Conservation (phyloP, 92 coral and sea anemone genomes). For the Phymanthus crucifer region DNA sequence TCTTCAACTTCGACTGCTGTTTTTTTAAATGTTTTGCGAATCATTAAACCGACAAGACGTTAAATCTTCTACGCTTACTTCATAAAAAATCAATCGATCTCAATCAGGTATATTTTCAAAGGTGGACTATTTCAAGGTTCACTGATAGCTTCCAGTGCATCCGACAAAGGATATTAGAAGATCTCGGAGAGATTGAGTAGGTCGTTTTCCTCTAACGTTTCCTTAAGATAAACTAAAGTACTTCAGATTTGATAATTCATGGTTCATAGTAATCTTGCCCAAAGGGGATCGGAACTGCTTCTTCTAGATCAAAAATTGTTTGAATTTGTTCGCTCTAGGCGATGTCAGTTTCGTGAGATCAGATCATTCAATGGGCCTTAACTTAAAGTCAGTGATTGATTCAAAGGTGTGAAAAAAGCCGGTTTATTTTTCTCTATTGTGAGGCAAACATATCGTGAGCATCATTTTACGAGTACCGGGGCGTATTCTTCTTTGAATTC, state of each 20-base stretch:
- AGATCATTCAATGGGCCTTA: slow-evolving; percentile 25
- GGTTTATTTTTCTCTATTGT: not conserved
- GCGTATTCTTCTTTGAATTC: not conserved
- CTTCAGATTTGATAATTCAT: not conserved
- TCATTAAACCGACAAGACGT: not conserved
- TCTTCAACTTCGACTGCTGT: not conserved
- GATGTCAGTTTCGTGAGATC: slow-evolving; percentile 8
- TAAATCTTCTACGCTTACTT: not conserved
- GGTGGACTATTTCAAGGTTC: slow-evolving; percentile 13
- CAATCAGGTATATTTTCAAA: not conserved
- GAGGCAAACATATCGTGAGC: not conserved
- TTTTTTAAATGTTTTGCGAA: not conserved
- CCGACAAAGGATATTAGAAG: not conserved
- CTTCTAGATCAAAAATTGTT: slow-evolving; percentile 24
- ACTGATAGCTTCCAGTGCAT: not conserved
- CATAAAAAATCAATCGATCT: not conserved
- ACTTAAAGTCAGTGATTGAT: slow-evolving; percentile 16
- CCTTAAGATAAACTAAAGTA: slow-evolving; percentile 5
- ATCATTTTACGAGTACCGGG: not conserved
- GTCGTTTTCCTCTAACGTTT: slow-evolving; percentile 13
- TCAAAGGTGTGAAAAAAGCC: not conserved
- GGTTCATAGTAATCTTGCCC: slow-evolving; percentile 9
- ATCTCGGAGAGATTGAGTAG: not conserved
- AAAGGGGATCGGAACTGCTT: slow-evolving; percentile 29
- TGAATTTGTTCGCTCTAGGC: slow-evolving; percentile 10